Base-by-base conservation (phyloP, 2,888 invertebrate genomes). In the Drosophila subsilvestris region DNA sequence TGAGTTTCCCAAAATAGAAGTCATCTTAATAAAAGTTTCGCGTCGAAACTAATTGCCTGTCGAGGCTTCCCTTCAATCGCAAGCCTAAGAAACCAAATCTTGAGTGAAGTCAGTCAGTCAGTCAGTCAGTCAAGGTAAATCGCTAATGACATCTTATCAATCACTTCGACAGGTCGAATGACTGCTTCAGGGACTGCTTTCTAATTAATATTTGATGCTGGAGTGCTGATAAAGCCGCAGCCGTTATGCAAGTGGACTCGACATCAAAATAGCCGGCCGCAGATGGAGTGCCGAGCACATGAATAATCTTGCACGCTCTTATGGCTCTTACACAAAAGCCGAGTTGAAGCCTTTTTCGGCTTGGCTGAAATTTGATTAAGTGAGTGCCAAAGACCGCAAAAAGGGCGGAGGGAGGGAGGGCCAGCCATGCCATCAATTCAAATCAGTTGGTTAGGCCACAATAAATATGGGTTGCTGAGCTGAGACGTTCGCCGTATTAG, bases 331-430 rank as follows among this genome's bases (percentile, higher is more conserved):
- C 45, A 50, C 44, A 57, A 58, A 58, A 63, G 70, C 51, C 76
- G 76, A 73, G 79, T 75, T 70, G 54, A 57, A 56, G 58, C 53
- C 73, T 18, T 65, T 69, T 67, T 81, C 69, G 68, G 69, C 71
- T 67, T 76, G 71, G 61, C 59, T 82, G 51, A 88, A 85, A 86
- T 82, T 88, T 83, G 86, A 88, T 83, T 88, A 87, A 83, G 80
- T 87, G 88, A 79, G 82, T 82, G 86, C 48, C 70, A 86, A 74
- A 65, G 67, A 18, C 49, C 22, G 8, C 20, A 6, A 25, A 45
- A 12, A 3, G 20, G 27, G 22, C 10, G 43, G 17, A 9, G 22
- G 32, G n/a, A 9, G 18, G 18, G 22, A 2, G 8, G 8, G 18
- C 8, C 22, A 37, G 47, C 54, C 70, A 51, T 74, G 69, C 80